These are phyloP conservation scores for Drosophila tripunctata DNA, from an alignment of 2,888 invertebrate species.

Conservation along the genomic window DNA sequence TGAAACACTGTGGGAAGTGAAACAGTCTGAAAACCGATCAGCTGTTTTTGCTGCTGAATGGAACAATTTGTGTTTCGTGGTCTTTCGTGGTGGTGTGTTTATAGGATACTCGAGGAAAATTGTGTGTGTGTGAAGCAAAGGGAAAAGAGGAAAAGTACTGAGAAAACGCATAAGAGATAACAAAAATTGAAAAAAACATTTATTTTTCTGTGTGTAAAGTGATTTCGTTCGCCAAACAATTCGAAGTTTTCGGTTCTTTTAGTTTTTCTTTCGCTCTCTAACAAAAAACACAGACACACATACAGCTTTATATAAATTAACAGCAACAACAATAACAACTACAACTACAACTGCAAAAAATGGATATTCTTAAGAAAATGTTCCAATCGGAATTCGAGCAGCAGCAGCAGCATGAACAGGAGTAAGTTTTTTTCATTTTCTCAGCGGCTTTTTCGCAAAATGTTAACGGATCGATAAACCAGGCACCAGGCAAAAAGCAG, in stretches of 20 bases:
- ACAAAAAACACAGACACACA: neutral
- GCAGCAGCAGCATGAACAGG: constrained; percentile 59
- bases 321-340: constrained; percentile 22
- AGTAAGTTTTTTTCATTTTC: constrained; percentile 47
- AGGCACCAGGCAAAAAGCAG: constrained; percentile 46
- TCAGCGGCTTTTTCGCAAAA: constrained; percentile 46
- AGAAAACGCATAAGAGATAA: neutral
- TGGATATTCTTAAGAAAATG: constrained; percentile 78
- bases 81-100: constrained; percentile 51
- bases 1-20: constrained; percentile 20
- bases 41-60: constrained; percentile 49
- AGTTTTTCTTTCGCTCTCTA: constrained; percentile 58
- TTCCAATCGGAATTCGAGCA: constrained; percentile 63
- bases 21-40: constrained; percentile 36
- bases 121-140: constrained; percentile 27
- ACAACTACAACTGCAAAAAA: constrained; percentile 24
- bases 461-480: constrained; percentile 66
- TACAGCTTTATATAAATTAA: constrained; percentile 27
- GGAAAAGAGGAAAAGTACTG: constrained; percentile 1
- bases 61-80: constrained; percentile 49
- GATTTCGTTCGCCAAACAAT: constrained; percentile 18
- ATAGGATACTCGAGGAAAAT: constrained; percentile 44
- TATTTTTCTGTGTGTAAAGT: constrained; percentile 1
- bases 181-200: constrained; percentile 12
- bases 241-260: constrained; percentile 69